Conservation (phyloP, 2,113 vertebrate species). For the Petromus typicus region DNA sequence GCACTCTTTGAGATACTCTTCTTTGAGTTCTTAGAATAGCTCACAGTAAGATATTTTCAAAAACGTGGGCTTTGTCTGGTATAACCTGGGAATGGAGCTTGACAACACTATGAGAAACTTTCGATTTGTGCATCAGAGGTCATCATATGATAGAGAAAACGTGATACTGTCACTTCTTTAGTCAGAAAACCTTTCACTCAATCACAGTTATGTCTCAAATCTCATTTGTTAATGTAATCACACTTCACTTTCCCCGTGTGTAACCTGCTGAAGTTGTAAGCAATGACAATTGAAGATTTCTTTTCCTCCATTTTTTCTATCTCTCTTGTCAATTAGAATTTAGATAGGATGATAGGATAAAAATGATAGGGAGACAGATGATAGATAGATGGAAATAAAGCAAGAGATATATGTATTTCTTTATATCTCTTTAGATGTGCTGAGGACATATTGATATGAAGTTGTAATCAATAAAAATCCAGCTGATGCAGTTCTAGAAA, state of each 20-base stretch:
- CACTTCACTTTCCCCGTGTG: neutral
- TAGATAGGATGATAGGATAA: neutral
- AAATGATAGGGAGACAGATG: neutral
- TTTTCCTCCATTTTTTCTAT: neutral
- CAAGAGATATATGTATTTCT: constrained; percentile 9
- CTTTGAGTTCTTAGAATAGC: neutral
- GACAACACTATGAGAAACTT: neutral
- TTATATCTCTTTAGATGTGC: neutral
- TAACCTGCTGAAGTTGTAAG: neutral
- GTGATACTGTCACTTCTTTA: neutral
- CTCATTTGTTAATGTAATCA: neutral
- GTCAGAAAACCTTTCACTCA: neutral
- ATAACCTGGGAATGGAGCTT: neutral
- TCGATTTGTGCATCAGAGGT: neutral
- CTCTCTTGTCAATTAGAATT: neutral
- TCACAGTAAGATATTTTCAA: neutral
- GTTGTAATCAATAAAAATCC: constrained; percentile 60
- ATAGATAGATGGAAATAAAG: neutral
- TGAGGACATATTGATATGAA: constrained; percentile 28
- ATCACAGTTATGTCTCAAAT: neutral
- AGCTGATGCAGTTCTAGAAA: neutral
- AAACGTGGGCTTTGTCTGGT: neutral
- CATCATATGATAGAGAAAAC: neutral
- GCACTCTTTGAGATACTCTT: neutral
- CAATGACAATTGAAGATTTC: neutral